Conservation (phyloP, 2,797 vertebrate species). For the Cetoscarus ocellatus region DNA sequence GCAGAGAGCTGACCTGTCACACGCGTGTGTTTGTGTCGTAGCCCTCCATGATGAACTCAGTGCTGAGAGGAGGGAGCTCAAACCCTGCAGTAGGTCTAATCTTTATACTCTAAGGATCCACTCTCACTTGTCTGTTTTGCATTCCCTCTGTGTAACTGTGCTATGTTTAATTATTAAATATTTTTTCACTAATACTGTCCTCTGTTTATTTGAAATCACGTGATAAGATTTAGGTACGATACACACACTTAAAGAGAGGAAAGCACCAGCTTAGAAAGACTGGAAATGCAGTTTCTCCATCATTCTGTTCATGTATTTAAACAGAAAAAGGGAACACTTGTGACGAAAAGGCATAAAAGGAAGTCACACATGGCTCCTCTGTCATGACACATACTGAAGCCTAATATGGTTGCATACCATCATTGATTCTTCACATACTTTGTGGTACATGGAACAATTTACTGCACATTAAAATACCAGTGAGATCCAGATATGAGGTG, state of each 20-base stretch:
- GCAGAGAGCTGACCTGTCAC: slow-evolving; percentile 19
- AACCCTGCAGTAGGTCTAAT: slow-evolving; percentile 74
- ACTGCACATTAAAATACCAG: not conserved
- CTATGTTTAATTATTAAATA: slow-evolving; percentile 79
- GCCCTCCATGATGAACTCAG: slow-evolving; percentile 54
- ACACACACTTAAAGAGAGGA: not conserved
- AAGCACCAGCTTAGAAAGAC: not conserved
- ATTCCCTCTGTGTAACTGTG: slow-evolving; percentile 72
- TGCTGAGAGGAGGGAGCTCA: slow-evolving; percentile 66
- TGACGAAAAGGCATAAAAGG: no score
- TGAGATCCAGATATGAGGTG: not conserved
- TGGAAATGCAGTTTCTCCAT: not conserved
- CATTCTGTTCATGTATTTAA: no score
- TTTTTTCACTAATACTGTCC: slow-evolving; percentile 75
- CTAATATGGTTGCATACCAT: slow-evolving; percentile 40
- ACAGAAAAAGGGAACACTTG: no score
- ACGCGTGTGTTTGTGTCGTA: slow-evolving; percentile 32
- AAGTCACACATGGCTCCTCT: not conserved
- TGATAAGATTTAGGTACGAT: not conserved
- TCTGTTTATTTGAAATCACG: slow-evolving; percentile 44
- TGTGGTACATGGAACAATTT: not conserved
- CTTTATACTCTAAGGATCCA: slow-evolving; percentile 72
- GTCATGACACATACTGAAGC: slow-evolving; percentile 1
- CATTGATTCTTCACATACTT: slow-evolving; percentile 5
- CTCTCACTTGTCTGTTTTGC: slow-evolving; percentile 63